A percentile compares a stretch with the other conserved stretches of the same genome.
These are phyloP conservation scores for Erythrolamprus reginae DNA, from an alignment of 2,113 vertebrate species.

Conservation along the genomic window DNA sequence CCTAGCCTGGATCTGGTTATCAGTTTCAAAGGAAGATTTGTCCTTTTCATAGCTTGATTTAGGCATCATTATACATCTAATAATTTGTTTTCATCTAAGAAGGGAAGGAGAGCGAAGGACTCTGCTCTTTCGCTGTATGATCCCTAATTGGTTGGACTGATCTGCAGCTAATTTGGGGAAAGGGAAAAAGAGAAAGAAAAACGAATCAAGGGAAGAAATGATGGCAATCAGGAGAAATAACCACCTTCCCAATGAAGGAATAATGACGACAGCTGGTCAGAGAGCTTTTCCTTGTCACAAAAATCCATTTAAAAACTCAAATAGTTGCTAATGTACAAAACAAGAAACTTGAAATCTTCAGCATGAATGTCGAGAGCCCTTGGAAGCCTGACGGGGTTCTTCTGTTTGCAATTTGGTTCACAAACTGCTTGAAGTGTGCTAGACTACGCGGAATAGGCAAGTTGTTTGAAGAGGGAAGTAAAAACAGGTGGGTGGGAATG, in stretches of 20 bases:
- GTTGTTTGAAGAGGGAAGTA: neutral
- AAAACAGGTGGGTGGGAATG: neutral
- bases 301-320: neutral
- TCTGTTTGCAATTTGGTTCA: neutral
- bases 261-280: neutral
- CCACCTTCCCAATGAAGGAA: too few relatives aligned
- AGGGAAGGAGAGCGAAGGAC: neutral
- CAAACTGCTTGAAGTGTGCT: rapidly evolving
- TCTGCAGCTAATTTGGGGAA: neutral
- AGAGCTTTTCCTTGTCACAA: neutral
- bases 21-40: neutral
- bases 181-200: neutral
- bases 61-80: neutral
- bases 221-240: neutral
- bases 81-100: neutral
- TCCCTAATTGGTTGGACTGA: neutral
- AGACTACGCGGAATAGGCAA: neutral
- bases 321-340: neutral
- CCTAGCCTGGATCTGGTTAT: too few relatives aligned
- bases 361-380: neutral
- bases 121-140: neutral
- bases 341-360: neutral
- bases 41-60: neutral
- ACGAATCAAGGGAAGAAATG: neutral
- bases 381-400: neutral